Percentiles rank a stretch among this genome's conserved stretches.
Evolutionary conservation across 2,888 invertebrate species (phyloP).

Genomic region (Heliconius sara): DNA sequence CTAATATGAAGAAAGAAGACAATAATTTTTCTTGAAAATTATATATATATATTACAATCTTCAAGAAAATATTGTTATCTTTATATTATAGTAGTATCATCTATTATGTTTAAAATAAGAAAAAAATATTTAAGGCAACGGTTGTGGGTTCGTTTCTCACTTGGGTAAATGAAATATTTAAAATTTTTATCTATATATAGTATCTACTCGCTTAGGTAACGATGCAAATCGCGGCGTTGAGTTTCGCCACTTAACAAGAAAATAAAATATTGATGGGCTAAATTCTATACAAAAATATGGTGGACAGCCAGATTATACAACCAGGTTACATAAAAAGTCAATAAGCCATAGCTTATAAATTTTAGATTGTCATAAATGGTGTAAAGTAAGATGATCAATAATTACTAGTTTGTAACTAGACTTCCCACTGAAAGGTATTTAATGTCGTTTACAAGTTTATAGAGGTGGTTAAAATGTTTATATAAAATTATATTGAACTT

Average conservation of each 20-base stretch:
- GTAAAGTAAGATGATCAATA: constrained; percentile 29
- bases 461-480: constrained; percentile 46
- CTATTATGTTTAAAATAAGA: too few relatives aligned
- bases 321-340: neutral
- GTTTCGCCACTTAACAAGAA: neutral
- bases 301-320: neutral
- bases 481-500: constrained; percentile 40
- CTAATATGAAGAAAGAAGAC: too few relatives aligned
- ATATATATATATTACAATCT: too few relatives aligned
- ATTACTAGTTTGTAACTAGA: constrained; percentile 36
- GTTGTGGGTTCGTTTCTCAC: too few relatives aligned
- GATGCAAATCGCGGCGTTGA: too few relatives aligned
- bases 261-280: neutral
- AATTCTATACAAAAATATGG: neutral
- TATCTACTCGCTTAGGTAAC: too few relatives aligned
- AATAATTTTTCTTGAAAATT: too few relatives aligned
- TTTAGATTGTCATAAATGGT: constrained; percentile 32
- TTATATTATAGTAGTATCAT: too few relatives aligned
- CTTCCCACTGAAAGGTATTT: constrained; percentile 45
- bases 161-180: too few relatives aligned
- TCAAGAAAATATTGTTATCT: too few relatives aligned
- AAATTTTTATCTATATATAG: too few relatives aligned
- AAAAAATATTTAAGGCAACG: too few relatives aligned
- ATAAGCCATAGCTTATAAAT: neutral
- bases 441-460: constrained; percentile 52